Percentiles rank a stretch among this genome's conserved stretches.
These are phyloP conservation scores for Chaitophorus viminalis DNA, from an alignment of 2,888 invertebrate species.

Conservation along the genomic window DNA sequence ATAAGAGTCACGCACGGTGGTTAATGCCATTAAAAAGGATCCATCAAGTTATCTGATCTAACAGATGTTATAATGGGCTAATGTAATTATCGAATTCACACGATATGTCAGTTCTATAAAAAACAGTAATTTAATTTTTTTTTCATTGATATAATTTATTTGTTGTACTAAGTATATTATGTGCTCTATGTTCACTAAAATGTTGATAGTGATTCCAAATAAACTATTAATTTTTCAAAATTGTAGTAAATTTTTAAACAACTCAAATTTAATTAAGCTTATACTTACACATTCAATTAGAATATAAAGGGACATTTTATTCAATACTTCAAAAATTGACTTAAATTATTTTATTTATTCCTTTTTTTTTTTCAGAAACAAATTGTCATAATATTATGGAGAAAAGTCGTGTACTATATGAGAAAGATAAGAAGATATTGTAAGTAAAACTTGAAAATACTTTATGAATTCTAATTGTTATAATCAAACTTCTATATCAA, in stretches of 20 bases:
- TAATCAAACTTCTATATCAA: no score
- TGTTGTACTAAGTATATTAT: not conserved
- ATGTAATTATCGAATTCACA: conserved; percentile 32
- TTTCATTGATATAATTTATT: not conserved
- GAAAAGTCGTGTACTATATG: not conserved
- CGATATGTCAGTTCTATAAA: not conserved
- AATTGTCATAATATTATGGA: not conserved
- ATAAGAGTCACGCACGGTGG: conserved; percentile 24
- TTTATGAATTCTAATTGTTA: no score
- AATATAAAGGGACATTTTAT: not conserved
- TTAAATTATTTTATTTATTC: not conserved
- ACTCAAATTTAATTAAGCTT: not conserved
- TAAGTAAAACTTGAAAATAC: not conserved
- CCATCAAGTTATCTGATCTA: conserved; percentile 8
- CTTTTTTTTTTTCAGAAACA: not conserved
- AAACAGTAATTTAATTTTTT: conserved; percentile 1
- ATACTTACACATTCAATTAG: not conserved
- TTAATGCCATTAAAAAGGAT: conserved; percentile 27
- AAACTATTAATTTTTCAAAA: no score
- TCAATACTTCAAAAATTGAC: not conserved
- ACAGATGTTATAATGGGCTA: not conserved
- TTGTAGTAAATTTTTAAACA: not conserved
- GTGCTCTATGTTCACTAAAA: not conserved
- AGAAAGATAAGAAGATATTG: not conserved
- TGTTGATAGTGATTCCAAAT: not conserved